These are phyloP conservation scores for Capitulum mitella DNA, from an alignment of 2,888 invertebrate genomes.

Conservation along the genomic window DNA sequence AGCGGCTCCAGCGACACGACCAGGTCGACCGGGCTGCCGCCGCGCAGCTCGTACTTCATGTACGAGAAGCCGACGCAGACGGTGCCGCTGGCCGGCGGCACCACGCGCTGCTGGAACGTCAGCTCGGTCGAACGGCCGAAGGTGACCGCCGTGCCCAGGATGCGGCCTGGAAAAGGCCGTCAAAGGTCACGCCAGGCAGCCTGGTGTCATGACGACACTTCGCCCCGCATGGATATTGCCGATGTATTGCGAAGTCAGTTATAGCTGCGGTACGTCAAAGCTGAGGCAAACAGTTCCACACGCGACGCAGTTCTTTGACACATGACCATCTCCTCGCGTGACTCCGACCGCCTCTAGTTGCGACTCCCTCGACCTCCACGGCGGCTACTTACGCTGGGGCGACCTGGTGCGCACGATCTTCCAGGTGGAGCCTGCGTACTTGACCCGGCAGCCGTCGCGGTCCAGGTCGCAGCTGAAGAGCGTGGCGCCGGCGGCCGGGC, in stretches of 20 bases:
- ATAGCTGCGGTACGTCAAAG: too few species aligned
- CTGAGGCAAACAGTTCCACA: too few species aligned
- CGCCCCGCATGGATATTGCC: too few species aligned
- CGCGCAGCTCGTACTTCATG: conserved; percentile 24
- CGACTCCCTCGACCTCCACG: neutral
- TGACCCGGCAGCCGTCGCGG: conserved; percentile 6
- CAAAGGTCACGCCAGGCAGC: too few species aligned
- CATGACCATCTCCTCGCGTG: too few species aligned
- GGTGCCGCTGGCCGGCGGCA: neutral
- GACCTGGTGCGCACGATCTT: conserved; percentile 6
- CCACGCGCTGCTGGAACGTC: neutral
- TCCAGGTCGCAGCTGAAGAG: conserved; percentile 15
- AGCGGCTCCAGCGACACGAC: neutral
- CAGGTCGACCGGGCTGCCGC: neutral
- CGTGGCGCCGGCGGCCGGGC: neutral
- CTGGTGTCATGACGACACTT: too few species aligned
- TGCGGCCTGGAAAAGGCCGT: conserved; percentile 1
- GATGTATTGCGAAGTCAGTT: too few species aligned
- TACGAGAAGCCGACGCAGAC: conserved; percentile 9
- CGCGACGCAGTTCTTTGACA: too few species aligned
- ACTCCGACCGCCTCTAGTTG: too few species aligned
- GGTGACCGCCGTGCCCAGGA: conserved; percentile 12
- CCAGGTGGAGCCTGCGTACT: conserved; percentile 20
- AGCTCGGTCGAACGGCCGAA: neutral
- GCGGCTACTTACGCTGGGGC: neutral